phyloP scores from a whole-genome alignment of 2,113 vertebrate genomes.

The Pampusana beccarii region DNA sequence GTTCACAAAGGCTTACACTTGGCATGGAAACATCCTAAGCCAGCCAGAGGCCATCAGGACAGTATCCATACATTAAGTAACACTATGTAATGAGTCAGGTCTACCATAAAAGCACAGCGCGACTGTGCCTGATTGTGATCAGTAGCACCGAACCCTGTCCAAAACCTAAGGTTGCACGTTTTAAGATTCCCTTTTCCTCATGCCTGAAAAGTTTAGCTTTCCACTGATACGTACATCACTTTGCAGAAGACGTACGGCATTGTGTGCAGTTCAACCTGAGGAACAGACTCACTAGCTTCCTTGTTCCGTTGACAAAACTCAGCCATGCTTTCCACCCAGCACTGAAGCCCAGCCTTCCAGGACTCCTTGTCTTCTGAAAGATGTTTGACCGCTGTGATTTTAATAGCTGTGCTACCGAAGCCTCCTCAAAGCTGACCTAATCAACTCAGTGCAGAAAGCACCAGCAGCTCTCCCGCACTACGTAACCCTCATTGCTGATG shows the following conservation, averaged over 20 bases:
- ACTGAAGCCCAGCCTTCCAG: not conserved
- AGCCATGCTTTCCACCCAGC: not conserved
- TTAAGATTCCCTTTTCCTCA: not conserved
- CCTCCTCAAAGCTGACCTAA: not conserved
- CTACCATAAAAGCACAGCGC: fast-evolving
- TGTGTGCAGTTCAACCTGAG: fast-evolving
- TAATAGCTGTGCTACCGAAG: not conserved
- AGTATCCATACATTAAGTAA: not conserved
- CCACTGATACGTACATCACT: not conserved
- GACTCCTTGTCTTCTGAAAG: not conserved
- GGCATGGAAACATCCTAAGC: not conserved
- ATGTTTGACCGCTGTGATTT: not conserved
- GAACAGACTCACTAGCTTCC: not conserved
- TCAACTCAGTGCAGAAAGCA: not conserved
- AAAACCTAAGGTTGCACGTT: not conserved
- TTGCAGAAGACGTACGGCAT: not conserved
- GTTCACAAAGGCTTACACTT: not conserved
- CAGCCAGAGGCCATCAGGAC: not conserved
- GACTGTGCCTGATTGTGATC: fast-evolving
- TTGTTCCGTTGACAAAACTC: not conserved
- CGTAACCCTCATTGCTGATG: not conserved
- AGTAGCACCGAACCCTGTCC: not conserved
- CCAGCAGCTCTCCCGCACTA: not conserved
- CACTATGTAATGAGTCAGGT: not conserved
- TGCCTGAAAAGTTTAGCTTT: not conserved